Evolutionary conservation across 1,140 invertebrate genomes (phyloP).

Genomic region (Polypedilum pembai): DNA sequence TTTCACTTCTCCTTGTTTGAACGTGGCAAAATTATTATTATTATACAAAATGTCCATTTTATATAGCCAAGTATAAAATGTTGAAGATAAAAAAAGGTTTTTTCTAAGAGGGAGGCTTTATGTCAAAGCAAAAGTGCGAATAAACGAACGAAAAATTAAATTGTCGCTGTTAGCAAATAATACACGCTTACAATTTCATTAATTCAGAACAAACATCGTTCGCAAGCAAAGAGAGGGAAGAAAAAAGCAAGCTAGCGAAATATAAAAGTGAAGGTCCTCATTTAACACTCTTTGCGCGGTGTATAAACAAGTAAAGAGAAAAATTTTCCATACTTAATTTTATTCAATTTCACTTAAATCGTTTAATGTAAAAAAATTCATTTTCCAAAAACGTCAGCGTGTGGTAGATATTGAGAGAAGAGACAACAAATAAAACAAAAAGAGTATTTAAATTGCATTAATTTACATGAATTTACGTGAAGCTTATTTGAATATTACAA

Average conservation of each 20-base stretch:
- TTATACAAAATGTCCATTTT: no score
- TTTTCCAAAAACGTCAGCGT: background rate
- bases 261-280: background rate
- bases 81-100: no score
- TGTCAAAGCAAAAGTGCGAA: no score
- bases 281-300: background rate
- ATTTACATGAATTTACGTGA: conserved; percentile 12
- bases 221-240: no score
- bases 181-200: conserved; percentile 9
- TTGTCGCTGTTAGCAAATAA: conserved; percentile 5
- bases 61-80: no score
- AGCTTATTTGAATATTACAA: background rate
- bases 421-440: background rate
- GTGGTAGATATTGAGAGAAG: background rate
- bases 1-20: no score
- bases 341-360: conserved; percentile 7
- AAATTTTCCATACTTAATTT: background rate
- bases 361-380: conserved; percentile 7
- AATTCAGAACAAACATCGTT: background rate
- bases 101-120: no score
- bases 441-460: conserved; percentile 19
- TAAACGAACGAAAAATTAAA: background rate
- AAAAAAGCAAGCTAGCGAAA: no score
- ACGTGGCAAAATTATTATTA: no score
- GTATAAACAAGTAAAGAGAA: background rate